Conservation (phyloP, 2,888 invertebrate species). For the Deroplatys truncata region DNA sequence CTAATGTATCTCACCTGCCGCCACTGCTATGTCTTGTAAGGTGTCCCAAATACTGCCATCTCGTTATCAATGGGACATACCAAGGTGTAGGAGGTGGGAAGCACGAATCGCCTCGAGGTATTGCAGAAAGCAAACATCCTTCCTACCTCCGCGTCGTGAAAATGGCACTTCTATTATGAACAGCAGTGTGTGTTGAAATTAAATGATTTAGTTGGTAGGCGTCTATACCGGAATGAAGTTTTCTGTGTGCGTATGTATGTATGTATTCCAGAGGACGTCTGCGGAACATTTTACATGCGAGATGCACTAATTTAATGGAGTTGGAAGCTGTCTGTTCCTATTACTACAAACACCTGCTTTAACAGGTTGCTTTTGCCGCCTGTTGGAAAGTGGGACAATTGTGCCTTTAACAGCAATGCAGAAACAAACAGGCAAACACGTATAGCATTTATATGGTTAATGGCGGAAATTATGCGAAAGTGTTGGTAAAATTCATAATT, state of each 20-base stretch:
- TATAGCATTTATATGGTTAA: too few species aligned
- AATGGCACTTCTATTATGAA: neutral
- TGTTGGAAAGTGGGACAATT: too few species aligned
- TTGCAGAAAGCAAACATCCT: neutral
- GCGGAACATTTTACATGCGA: neutral
- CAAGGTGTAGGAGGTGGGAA: neutral
- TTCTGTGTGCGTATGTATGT: neutral
- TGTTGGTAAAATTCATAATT: too few species aligned
- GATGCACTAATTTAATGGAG: too few species aligned
- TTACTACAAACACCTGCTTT: neutral
- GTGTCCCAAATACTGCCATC: neutral
- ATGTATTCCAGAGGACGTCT: neutral
- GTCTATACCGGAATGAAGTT: neutral
- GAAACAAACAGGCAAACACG: too few species aligned
- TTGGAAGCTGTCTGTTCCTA: neutral
- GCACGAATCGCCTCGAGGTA: neutral
- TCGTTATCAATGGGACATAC: neutral
- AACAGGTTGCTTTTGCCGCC: too few species aligned
- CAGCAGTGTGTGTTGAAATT: neutral
- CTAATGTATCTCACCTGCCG: too few species aligned
- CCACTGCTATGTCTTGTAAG: neutral
- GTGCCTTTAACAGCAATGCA: too few species aligned
- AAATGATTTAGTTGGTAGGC: neutral
- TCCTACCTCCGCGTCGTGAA: neutral
- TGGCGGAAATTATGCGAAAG: too few species aligned